Evolutionary conservation across 1,140 invertebrate species (phyloP).

Genomic region (Berghia stephanieae): DNA sequence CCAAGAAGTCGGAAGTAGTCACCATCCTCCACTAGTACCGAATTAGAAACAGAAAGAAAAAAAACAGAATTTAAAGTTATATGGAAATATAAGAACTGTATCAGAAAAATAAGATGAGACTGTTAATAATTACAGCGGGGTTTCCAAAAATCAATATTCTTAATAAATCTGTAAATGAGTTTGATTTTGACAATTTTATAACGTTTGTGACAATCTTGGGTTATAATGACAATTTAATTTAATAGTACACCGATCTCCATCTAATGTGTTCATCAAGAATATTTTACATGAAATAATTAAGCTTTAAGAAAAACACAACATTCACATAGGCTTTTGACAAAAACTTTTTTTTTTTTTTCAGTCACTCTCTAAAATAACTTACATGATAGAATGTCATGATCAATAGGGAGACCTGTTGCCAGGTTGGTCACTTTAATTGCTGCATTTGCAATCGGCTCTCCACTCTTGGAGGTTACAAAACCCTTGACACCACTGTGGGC

Average conservation of each 20-base stretch:
- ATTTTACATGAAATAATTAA: no score
- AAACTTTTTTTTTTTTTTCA: not conserved
- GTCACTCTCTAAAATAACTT: conserved; percentile 51
- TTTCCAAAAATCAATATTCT: not conserved
- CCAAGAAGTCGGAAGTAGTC: conserved; percentile 92
- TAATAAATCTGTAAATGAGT: not conserved
- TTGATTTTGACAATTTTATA: no score
- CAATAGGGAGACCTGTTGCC: conserved; percentile 72
- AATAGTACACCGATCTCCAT: no score
- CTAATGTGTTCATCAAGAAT: no score
- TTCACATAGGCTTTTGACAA: not conserved
- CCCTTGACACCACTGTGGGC: conserved; percentile 81
- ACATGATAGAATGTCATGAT: conserved; percentile 85
- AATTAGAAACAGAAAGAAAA: conserved; percentile 15
- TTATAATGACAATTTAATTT: no score
- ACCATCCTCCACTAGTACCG: conserved; percentile 72
- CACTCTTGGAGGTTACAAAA: conserved; percentile 71
- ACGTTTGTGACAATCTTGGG: no score
- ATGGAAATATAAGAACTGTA: not conserved
- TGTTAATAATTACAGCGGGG: not conserved
- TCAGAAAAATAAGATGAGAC: not conserved
- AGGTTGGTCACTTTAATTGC: conserved; percentile 81
- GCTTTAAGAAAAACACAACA: no score
- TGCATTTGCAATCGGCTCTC: conserved; percentile 75
- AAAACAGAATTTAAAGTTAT: not conserved